Percentiles rank a stretch among this genome's conserved stretches.
These are phyloP conservation scores for Diplosoma virens DNA, from an alignment of 23 tunicate species.

Conservation along the genomic window DNA sequence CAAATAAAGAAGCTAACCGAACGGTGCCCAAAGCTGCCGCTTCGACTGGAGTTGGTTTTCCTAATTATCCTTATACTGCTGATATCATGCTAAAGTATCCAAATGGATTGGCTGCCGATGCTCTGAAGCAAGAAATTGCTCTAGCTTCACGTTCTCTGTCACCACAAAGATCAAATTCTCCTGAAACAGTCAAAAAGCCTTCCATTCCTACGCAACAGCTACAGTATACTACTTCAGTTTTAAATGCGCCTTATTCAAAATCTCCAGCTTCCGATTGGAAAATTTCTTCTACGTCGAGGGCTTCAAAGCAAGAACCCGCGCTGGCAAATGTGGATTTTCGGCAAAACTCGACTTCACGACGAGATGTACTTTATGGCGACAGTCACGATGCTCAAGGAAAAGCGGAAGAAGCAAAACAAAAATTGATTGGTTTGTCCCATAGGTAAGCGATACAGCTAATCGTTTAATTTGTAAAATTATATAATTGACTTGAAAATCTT, in stretches of 20 bases:
- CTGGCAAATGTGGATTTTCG: background rate
- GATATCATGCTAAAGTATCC: constrained; percentile 42
- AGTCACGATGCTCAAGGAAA: background rate
- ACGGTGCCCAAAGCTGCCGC: constrained; percentile 3
- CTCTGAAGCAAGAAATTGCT: constrained; percentile 5
- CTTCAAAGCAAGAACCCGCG: background rate
- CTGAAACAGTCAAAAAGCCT: constrained; percentile 29
- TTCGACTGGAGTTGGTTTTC: constrained; percentile 4
- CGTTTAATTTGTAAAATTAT: too few relatives aligned
- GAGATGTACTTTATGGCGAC: background rate
- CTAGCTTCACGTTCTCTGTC: constrained; percentile 28
- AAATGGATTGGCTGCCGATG: constrained; percentile 29
- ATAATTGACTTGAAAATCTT: too few relatives aligned
- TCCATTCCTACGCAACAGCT: background rate
- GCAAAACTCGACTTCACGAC: background rate
- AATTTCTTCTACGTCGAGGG: background rate
- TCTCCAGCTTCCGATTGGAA: constrained; percentile 30
- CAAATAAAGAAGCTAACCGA: constrained; percentile 19
- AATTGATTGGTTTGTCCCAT: background rate
- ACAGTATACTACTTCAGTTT: background rate
- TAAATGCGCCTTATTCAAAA: background rate
- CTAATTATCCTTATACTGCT: constrained; percentile 2
- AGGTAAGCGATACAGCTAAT: constrained; percentile 10
- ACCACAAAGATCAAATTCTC: constrained; percentile 25
- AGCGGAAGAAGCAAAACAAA: background rate